Evolutionary conservation across 2,888 invertebrate species (phyloP).

Genomic region (Venustoraphidia nigricollis): DNA sequence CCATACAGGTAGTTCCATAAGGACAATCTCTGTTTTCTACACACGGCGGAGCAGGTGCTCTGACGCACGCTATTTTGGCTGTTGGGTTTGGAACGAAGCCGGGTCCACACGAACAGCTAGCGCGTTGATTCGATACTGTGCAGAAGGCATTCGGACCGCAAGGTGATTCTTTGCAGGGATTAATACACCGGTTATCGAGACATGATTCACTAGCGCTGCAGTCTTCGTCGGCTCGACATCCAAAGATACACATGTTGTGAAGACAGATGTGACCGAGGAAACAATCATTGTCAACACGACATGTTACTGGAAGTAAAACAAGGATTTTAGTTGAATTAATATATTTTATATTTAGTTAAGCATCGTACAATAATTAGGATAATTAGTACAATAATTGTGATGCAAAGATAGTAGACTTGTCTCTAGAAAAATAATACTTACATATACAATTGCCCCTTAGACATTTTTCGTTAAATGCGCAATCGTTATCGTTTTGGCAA

Average conservation of each 20-base stretch:
- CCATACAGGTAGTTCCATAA: slow-evolving; percentile 54
- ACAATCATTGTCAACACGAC: slow-evolving; percentile 81
- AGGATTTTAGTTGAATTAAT: too few species aligned
- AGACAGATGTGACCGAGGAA: slow-evolving; percentile 83
- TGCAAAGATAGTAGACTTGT: too few species aligned
- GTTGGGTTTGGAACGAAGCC: slow-evolving; percentile 78
- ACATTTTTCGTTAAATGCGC: slow-evolving; percentile 83
- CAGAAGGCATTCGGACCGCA: slow-evolving; percentile 78
- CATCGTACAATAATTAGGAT: too few species aligned
- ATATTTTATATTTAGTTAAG: too few species aligned
- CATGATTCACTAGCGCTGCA: slow-evolving; percentile 76
- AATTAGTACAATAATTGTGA: too few species aligned
- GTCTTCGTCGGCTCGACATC: slow-evolving; percentile 76
- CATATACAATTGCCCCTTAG: slow-evolving; percentile 62
- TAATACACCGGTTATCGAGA: slow-evolving; percentile 60
- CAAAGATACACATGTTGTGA: slow-evolving; percentile 70
- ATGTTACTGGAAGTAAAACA: slow-evolving; percentile 45
- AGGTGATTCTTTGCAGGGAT: slow-evolving; percentile 60
- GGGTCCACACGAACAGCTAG: slow-evolving; percentile 62
- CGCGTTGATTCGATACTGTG: slow-evolving; percentile 63
- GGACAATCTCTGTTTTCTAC: slow-evolving; percentile 61
- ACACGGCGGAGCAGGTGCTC: slow-evolving; percentile 63
- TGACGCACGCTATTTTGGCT: slow-evolving; percentile 73
- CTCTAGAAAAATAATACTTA: slow-evolving; percentile 29
- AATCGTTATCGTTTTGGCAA: slow-evolving; percentile 62